Conservation (phyloP, 1,140 invertebrate species). For the Heliconius eleuchia region DNA sequence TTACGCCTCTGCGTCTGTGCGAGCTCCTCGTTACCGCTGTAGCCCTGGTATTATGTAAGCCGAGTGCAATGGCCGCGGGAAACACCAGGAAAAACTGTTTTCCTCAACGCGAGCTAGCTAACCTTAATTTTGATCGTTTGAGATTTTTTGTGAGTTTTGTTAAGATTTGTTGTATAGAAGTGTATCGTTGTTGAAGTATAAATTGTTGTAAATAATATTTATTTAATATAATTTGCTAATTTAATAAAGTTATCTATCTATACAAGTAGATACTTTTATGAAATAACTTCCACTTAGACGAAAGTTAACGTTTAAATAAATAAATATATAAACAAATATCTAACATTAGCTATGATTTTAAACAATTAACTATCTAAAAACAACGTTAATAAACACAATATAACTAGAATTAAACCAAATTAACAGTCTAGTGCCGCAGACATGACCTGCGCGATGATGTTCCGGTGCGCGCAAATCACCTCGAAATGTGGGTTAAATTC, state of each 20-base stretch:
- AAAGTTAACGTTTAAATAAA: neutral
- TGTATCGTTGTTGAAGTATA: too few relatives aligned
- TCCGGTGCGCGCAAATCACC: constrained; percentile 53
- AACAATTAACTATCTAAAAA: neutral
- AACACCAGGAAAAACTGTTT: constrained; percentile 56
- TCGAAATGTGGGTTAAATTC: constrained; percentile 73
- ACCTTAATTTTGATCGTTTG: constrained; percentile 17
- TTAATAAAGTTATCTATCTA: too few relatives aligned
- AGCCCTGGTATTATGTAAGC: constrained; percentile 76
- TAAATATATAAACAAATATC: neutral
- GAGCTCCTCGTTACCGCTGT: constrained; percentile 69
- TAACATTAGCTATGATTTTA: neutral
- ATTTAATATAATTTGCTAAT: too few relatives aligned
- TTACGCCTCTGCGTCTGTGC: constrained; percentile 44
- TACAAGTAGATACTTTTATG: too few relatives aligned
- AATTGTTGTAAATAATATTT: neutral
- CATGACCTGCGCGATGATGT: constrained; percentile 46
- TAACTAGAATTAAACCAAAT: neutral
- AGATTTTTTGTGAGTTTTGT: constrained; percentile 5
- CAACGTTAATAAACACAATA: neutral
- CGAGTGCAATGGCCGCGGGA: constrained; percentile 75
- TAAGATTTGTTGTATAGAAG: neutral
- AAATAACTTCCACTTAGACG: neutral
- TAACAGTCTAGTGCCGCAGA: neutral
- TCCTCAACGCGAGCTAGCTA: constrained; percentile 22